A percentile compares a stretch with the other conserved stretches of the same genome.
These are phyloP conservation scores for Heteromormyrus szaboi DNA, from an alignment of 2,797 vertebrate genomes.

Conservation along the genomic window DNA sequence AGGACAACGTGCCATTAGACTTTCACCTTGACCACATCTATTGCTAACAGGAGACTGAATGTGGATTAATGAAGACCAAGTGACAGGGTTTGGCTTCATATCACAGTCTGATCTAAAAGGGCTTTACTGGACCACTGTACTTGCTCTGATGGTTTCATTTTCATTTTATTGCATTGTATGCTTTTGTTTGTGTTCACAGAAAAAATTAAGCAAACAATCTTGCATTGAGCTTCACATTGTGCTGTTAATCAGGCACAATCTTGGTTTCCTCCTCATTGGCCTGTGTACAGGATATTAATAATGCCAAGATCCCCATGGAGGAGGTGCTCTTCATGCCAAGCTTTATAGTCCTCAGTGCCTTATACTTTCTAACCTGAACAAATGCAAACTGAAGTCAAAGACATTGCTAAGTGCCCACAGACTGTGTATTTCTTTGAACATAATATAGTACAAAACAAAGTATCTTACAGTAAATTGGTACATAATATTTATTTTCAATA, in stretches of 20 bases:
- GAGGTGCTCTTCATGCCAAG: neutral
- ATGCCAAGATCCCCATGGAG: slow-evolving; percentile 48
- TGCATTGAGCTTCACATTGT: neutral
- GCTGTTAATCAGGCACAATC: neutral
- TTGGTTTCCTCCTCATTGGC: neutral
- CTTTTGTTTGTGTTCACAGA: neutral
- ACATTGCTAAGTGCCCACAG: neutral
- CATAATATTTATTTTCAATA: neutral
- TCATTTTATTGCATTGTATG: neutral
- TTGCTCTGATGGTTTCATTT: neutral
- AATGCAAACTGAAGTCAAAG: neutral
- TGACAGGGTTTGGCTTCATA: neutral
- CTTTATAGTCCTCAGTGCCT: neutral
- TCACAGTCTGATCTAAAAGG: neutral
- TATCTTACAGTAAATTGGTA: neutral
- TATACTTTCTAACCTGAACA: neutral
- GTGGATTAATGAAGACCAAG: slow-evolving; percentile 3
- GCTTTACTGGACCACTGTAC: neutral
- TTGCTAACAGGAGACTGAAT: neutral
- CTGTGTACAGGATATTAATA: slow-evolving; percentile 41
- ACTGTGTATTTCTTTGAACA: neutral
- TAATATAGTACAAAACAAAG: neutral
- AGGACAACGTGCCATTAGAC: neutral
- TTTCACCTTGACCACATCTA: neutral
- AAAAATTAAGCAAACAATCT: neutral